Conservation (phyloP, 2,888 invertebrate species). For the Bombyx huttoni region DNA sequence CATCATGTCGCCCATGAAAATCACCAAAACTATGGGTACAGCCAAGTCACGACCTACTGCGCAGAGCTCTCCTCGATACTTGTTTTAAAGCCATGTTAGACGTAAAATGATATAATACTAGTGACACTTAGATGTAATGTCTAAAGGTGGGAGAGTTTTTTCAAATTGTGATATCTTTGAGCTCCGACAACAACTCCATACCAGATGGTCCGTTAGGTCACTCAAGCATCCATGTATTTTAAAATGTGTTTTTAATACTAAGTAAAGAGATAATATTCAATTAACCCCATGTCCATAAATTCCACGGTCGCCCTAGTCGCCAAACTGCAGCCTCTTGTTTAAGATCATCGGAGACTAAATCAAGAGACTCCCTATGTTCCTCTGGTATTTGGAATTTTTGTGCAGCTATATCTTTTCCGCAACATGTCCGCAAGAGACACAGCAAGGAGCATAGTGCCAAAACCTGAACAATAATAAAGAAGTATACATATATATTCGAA, state of each 20-base stretch:
- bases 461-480: slow-evolving; percentile 18
- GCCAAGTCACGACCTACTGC: too few species aligned
- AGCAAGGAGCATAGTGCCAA: slow-evolving; percentile 24
- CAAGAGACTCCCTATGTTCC: slow-evolving; percentile 20
- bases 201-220: too few species aligned
- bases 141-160: too few species aligned
- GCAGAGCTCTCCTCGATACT: too few species aligned
- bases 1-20: too few species aligned
- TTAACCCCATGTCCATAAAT: slow-evolving; percentile 41
- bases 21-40: too few species aligned
- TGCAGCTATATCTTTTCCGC: slow-evolving; percentile 21
- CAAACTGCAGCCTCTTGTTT: slow-evolving; percentile 24
- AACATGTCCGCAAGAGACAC: slow-evolving; percentile 24
- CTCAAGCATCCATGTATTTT: background rate
- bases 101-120: too few species aligned
- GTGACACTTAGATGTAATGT: too few species aligned
- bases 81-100: too few species aligned
- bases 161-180: too few species aligned
- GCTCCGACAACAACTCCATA: too few species aligned
- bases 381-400: slow-evolving; percentile 15
- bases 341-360: slow-evolving; percentile 22
- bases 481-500: background rate
- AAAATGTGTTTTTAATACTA: slow-evolving; percentile 3
- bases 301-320: slow-evolving; percentile 36
- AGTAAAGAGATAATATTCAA: slow-evolving; percentile 1